phyloP scores from a whole-genome alignment of 2,113 vertebrate species.

The Microcebus murinus region DNA sequence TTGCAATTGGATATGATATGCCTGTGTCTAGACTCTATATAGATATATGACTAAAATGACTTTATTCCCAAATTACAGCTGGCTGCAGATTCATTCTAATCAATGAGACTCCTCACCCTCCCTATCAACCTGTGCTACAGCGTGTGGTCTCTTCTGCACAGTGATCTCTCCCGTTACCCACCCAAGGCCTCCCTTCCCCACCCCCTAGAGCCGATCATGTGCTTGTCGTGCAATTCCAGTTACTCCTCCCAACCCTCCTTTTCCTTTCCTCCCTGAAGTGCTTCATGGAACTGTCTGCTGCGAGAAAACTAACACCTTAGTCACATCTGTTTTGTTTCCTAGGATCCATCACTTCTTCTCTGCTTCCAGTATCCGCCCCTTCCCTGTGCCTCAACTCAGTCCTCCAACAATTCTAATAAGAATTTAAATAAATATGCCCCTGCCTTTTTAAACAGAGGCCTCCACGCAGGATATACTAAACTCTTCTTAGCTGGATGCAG shows the following conservation, averaged over 20 bases:
- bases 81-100: neutral
- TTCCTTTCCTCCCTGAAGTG: neutral
- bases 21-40: neutral
- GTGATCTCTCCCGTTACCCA: neutral
- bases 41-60: neutral
- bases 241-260: neutral
- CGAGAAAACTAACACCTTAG: neutral
- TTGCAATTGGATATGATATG: neutral
- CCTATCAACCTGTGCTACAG: neutral
- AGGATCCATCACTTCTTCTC: neutral
- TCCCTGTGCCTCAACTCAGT: neutral
- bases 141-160: neutral
- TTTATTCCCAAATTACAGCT: neutral
- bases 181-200: neutral
- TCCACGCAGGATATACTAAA: neutral
- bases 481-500: neutral
- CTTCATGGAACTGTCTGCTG: neutral
- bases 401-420: neutral
- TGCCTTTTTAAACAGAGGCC: neutral
- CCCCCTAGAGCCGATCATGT: accelerated
- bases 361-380: neutral
- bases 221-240: neutral
- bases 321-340: neutral
- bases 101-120: neutral
- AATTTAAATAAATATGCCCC: neutral